Evolutionary conservation across 1,140 invertebrate genomes (phyloP).

Genomic region (Antheraea mylitta): DNA sequence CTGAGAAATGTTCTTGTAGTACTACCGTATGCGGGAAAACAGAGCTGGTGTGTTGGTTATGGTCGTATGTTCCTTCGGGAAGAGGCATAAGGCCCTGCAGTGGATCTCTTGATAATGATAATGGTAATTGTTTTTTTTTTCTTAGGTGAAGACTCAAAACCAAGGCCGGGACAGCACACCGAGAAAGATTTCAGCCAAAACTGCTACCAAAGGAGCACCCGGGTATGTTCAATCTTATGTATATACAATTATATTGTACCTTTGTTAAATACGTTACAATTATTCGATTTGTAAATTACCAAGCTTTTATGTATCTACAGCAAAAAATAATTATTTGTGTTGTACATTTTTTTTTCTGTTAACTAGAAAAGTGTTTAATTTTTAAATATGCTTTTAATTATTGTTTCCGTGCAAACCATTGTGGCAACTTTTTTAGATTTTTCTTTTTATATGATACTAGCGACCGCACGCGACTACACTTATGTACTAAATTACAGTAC

Average conservation of each 20-base stretch:
- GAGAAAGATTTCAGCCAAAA: conserved; percentile 73
- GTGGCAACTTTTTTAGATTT: no score
- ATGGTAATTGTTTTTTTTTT: no score
- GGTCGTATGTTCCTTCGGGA: no score
- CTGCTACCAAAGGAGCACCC: conserved; percentile 60
- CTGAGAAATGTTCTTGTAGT: no score
- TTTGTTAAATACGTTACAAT: conserved; percentile 4
- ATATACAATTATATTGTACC: background rate
- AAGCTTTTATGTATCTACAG: background rate
- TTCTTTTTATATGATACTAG: no score
- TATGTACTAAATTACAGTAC: no score
- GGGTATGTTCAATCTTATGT: conserved; percentile 52
- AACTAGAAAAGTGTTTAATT: background rate
- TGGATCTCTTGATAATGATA: no score
- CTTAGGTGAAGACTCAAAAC: conserved; percentile 66
- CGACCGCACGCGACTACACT: no score
- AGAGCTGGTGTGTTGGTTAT: no score
- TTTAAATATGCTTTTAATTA: background rate
- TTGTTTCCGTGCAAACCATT: no score
- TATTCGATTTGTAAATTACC: background rate
- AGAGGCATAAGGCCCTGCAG: no score
- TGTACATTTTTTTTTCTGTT: background rate
- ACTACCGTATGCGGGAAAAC: no score
- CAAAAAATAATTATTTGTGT: background rate
- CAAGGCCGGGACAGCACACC: conserved; percentile 65